phyloP scores from a whole-genome alignment of 2,113 vertebrate species.

The Sander lucioperca region DNA sequence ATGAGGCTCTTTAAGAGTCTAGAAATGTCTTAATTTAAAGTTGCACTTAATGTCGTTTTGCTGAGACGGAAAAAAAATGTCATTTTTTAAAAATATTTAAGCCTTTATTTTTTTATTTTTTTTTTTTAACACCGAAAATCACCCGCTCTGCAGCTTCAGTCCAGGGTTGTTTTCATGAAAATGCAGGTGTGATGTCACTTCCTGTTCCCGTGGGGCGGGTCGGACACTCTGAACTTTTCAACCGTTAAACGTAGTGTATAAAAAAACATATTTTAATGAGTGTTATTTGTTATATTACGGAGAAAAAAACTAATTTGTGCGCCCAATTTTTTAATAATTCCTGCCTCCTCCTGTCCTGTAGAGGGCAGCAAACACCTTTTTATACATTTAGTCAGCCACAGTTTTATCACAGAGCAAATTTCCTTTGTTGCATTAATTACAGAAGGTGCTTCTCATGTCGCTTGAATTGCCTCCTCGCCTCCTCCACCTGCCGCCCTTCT shows the following conservation, averaged over 20 bases:
- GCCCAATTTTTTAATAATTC: not conserved
- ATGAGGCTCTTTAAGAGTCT: constrained; percentile 37
- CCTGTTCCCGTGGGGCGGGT: constrained; percentile 1
- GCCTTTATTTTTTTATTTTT: not conserved
- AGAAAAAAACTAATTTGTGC: not conserved
- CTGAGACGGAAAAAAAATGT: constrained; percentile 8
- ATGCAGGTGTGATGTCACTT: constrained; percentile 19
- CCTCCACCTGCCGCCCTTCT: too few relatives aligned
- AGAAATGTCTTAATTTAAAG: constrained; percentile 58
- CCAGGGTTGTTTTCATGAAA: not conserved
- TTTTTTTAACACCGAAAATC: constrained; percentile 10
- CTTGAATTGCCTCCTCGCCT: too few relatives aligned
- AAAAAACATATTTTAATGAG: not conserved
- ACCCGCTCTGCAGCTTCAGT: not conserved
- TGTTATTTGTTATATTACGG: not conserved
- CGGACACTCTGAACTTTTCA: not conserved
- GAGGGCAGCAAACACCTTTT: not conserved
- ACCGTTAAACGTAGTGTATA: too few relatives aligned
- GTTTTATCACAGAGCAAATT: too few relatives aligned
- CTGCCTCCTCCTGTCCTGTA: not conserved
- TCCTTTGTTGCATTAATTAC: too few relatives aligned
- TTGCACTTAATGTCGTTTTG: constrained; percentile 68
- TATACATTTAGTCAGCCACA: not conserved
- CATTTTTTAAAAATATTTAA: not conserved
- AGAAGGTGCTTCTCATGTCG: too few relatives aligned